phyloP scores from a whole-genome alignment of 2,888 invertebrate genomes.

The Nomada lathburiana region DNA sequence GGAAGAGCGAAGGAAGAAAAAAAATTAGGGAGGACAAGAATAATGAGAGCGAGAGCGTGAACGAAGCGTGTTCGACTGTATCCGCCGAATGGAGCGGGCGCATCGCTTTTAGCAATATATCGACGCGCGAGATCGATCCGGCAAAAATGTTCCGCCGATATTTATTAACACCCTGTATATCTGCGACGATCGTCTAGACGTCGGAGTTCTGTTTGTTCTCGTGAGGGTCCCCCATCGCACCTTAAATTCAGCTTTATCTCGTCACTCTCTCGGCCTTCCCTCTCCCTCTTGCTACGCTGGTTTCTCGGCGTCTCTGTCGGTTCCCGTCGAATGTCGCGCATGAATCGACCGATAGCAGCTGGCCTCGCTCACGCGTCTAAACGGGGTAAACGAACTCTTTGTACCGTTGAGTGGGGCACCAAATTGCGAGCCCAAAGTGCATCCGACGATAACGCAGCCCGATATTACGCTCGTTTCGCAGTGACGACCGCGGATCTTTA shows the following conservation, averaged over 20 bases:
- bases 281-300: constrained; percentile 48
- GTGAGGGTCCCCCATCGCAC: constrained; percentile 67
- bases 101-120: neutral
- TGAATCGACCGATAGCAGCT: constrained; percentile 73
- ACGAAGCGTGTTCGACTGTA: too few species aligned
- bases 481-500: constrained; percentile 55
- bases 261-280: constrained; percentile 59
- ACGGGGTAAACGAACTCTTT: constrained; percentile 75
- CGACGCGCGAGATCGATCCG: constrained; percentile 21
- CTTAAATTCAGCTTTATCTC: constrained; percentile 76
- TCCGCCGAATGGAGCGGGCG: neutral
- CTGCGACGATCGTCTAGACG: constrained; percentile 67
- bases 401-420: constrained; percentile 72
- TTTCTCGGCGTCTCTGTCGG: constrained; percentile 53
- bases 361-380: constrained; percentile 71
- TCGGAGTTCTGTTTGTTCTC: constrained; percentile 64
- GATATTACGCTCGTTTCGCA: constrained; percentile 68
- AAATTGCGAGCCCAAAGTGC: constrained; percentile 78
- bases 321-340: constrained; percentile 71
- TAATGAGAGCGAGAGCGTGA: too few species aligned
- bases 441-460: constrained; percentile 77
- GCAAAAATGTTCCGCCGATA: constrained; percentile 26
- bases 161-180: constrained; percentile 53
- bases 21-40: too few species aligned
- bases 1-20: too few species aligned